Percentiles rank a stretch among this genome's conserved stretches.
Evolutionary conservation across 2,797 vertebrate genomes (phyloP).

Genomic region (Pseudochromis fuscus): DNA sequence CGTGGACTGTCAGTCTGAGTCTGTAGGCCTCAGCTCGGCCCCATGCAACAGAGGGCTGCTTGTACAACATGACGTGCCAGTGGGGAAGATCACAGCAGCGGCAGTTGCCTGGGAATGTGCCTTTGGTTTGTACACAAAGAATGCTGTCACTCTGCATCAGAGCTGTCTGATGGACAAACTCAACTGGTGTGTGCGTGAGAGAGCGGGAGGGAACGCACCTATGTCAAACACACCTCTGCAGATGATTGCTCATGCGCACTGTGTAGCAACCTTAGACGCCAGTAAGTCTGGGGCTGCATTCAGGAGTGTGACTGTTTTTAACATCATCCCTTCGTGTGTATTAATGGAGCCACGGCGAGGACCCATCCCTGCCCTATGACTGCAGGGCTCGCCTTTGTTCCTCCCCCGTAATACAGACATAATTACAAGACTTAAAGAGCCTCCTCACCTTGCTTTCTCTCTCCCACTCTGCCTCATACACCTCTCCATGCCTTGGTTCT

Average conservation of each 20-base stretch:
- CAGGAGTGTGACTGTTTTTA: slow-evolving; percentile 78
- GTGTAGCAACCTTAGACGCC: slow-evolving; percentile 80
- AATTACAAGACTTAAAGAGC: slow-evolving; percentile 85
- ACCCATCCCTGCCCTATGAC: slow-evolving; percentile 83
- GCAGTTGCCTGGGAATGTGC: slow-evolving; percentile 69
- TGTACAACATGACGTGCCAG: slow-evolving; percentile 74
- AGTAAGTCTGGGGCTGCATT: slow-evolving; percentile 82
- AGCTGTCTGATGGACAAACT: slow-evolving; percentile 67
- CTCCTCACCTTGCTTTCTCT: slow-evolving; percentile 73
- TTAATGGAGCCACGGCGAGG: slow-evolving; percentile 69
- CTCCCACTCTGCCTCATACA: slow-evolving; percentile 20
- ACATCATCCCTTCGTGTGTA: slow-evolving; percentile 78
- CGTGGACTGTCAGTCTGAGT: slow-evolving; percentile 54
- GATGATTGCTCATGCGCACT: slow-evolving; percentile 42
- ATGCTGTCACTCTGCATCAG: slow-evolving; percentile 79
- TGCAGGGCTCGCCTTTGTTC: slow-evolving; percentile 86
- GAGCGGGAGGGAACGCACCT: slow-evolving; percentile 47
- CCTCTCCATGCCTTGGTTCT: slow-evolving; percentile 65
- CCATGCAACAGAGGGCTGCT: slow-evolving; percentile 52
- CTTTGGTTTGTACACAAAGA: slow-evolving; percentile 73
- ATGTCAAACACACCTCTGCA: slow-evolving; percentile 68
- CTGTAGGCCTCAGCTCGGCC: slow-evolving; percentile 34
- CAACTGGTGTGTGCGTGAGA: slow-evolving; percentile 23
- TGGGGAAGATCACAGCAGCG: slow-evolving; percentile 61
- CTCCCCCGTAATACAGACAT: slow-evolving; percentile 77